phyloP scores from a whole-genome alignment of 1,140 invertebrate species.

The Conus betulinus region DNA sequence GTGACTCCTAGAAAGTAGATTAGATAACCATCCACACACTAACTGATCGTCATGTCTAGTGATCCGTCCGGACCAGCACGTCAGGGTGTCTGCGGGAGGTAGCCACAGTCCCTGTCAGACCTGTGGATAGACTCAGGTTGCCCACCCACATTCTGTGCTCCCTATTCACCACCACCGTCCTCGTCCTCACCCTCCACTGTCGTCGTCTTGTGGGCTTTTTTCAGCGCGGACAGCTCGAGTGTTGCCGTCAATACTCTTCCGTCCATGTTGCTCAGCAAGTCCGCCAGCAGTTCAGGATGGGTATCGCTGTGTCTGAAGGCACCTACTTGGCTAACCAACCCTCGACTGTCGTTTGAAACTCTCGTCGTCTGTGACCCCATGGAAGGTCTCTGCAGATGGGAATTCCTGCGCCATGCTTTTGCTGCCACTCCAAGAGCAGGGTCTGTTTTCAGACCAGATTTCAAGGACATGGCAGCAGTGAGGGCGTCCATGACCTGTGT shows the following conservation, averaged over 20 bases:
- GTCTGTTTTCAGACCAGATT: background rate
- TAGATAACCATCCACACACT: no score
- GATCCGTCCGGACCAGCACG: background rate
- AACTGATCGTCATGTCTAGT: background rate
- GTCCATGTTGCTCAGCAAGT: background rate
- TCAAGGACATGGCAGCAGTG: background rate
- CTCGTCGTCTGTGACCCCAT: background rate
- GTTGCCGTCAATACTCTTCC: background rate
- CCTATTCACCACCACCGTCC: background rate
- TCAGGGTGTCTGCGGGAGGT: background rate
- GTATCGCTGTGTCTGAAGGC: background rate
- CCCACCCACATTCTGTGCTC: background rate
- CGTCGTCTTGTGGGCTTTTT: background rate
- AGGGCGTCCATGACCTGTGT: background rate
- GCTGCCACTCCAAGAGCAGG: background rate
- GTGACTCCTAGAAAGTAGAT: no score
- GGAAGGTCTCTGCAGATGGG: background rate
- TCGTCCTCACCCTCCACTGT: background rate
- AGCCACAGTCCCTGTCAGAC: background rate
- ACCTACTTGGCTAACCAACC: background rate
- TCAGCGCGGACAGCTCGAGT: background rate
- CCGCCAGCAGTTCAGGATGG: background rate
- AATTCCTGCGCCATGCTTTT: background rate
- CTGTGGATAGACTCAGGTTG: background rate
- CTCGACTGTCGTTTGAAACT: background rate